Percentiles rank a stretch among this genome's conserved stretches.
phyloP scores from a whole-genome alignment of 2,113 vertebrate genomes.

The Pituophis catenifer region DNA sequence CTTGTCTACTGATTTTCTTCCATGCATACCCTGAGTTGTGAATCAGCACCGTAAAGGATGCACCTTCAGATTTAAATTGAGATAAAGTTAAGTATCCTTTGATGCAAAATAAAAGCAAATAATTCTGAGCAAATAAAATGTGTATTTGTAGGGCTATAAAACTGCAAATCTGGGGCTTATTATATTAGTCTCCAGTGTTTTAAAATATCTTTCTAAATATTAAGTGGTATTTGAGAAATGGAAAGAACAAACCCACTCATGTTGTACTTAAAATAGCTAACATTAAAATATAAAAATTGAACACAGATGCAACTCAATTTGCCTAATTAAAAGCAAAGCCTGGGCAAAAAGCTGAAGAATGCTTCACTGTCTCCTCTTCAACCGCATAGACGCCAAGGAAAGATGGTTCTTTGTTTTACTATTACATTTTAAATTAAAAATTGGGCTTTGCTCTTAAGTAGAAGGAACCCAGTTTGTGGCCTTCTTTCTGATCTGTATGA shows the following conservation, averaged over 20 bases:
- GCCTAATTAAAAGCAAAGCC: neutral
- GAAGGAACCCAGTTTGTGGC: neutral
- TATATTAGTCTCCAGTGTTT: neutral
- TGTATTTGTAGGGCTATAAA: neutral
- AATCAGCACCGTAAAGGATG: neutral
- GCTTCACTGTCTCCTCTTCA: neutral
- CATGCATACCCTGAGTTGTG: neutral
- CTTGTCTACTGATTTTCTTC: neutral
- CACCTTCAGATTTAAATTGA: neutral
- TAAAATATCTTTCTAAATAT: neutral
- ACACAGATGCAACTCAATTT: neutral
- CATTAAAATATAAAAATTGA: neutral
- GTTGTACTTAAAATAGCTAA: neutral
- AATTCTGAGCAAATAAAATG: neutral
- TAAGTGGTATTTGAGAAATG: neutral
- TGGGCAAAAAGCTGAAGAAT: neutral
- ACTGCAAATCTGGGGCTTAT: neutral
- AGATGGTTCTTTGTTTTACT: neutral
- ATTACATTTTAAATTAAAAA: neutral
- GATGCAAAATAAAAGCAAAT: neutral
- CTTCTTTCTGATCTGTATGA: neutral
- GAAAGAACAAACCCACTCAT: neutral
- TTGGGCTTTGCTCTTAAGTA: neutral
- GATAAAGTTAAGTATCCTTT: neutral
- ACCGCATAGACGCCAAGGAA: neutral